A percentile compares a stretch with the other conserved stretches of the same genome.
These are phyloP conservation scores for Scatophagus argus DNA, from an alignment of 2,113 vertebrate species.

Conservation along the genomic window DNA sequence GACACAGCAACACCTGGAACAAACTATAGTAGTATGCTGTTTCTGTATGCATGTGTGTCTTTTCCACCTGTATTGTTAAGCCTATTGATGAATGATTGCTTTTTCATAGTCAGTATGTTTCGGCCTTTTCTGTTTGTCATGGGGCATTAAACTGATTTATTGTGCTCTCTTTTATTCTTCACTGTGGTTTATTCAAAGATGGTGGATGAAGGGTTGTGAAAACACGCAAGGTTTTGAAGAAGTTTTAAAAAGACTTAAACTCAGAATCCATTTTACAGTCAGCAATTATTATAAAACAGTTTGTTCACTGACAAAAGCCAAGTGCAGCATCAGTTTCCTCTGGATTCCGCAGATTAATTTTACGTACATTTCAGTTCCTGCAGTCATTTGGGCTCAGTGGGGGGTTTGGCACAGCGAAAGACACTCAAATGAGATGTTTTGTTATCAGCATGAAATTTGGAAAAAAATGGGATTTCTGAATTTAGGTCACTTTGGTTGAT, in stretches of 20 bases:
- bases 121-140: constrained; percentile 31
- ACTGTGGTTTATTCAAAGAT: constrained; percentile 28
- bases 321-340: neutral
- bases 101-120: constrained; percentile 25
- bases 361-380: constrained; percentile 21
- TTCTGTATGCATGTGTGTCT: constrained; percentile 10
- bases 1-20: neutral
- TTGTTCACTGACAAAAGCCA: neutral
- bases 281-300: neutral
- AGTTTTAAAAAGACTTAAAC: neutral
- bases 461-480: constrained; percentile 59
- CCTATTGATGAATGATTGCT: constrained; percentile 26
- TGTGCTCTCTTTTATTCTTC: constrained; percentile 21
- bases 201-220: neutral
- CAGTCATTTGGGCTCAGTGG: constrained; percentile 50
- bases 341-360: constrained; percentile 16
- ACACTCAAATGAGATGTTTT: constrained; percentile 55
- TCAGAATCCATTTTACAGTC: neutral
- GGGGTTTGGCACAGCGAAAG: constrained; percentile 14
- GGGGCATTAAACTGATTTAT: constrained; percentile 29
- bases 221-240: neutral
- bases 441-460: constrained; percentile 60
- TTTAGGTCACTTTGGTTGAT: constrained; percentile 53
- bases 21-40: neutral
- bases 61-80: constrained; percentile 13